These are phyloP conservation scores for Pedetes capensis DNA, from an alignment of 2,113 vertebrate species.

Conservation along the genomic window DNA sequence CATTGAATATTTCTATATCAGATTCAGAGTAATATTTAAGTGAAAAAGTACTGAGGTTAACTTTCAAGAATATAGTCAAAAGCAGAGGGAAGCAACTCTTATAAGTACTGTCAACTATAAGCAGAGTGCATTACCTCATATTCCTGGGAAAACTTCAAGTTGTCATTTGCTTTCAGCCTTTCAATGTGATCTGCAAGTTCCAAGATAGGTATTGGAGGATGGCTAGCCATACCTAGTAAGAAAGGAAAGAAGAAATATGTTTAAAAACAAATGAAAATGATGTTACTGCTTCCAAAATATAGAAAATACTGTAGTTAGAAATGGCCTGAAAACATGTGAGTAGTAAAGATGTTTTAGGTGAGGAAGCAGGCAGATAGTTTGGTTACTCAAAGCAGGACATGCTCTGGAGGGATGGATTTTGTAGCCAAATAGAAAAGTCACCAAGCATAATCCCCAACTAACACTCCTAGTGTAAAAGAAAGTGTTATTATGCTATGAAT, in stretches of 20 bases:
- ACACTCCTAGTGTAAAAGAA: constrained; percentile 89
- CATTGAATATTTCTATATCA: not conserved
- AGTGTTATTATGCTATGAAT: constrained; percentile 86
- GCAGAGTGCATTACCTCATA: constrained; percentile 90
- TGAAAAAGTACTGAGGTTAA: not conserved
- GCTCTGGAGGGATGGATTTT: constrained; percentile 90
- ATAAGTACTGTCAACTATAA: not conserved
- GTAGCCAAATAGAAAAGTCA: constrained; percentile 92
- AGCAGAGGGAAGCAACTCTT: not conserved
- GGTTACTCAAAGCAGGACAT: constrained; percentile 97
- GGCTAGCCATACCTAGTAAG: constrained; percentile 95
- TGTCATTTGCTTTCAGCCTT: constrained; percentile 98
- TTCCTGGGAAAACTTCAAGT: constrained; percentile 99
- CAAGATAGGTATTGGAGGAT: constrained; percentile 96
- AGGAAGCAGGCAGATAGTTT: constrained; percentile 90
- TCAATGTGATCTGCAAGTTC: constrained; percentile 98
- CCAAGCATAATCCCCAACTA: constrained; percentile 88
- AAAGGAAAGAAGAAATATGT: constrained; percentile 75
- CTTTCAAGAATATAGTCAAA: not conserved
- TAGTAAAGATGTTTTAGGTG: constrained; percentile 87
- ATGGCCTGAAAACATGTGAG: constrained; percentile 87
- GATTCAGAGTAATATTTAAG: not conserved
- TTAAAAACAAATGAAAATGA: constrained; percentile 69
- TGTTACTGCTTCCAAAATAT: constrained; percentile 48
- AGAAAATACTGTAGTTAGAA: constrained; percentile 82